Conservation (phyloP, 1,140 invertebrate genomes). For the Aleiodes sp. region DNA sequence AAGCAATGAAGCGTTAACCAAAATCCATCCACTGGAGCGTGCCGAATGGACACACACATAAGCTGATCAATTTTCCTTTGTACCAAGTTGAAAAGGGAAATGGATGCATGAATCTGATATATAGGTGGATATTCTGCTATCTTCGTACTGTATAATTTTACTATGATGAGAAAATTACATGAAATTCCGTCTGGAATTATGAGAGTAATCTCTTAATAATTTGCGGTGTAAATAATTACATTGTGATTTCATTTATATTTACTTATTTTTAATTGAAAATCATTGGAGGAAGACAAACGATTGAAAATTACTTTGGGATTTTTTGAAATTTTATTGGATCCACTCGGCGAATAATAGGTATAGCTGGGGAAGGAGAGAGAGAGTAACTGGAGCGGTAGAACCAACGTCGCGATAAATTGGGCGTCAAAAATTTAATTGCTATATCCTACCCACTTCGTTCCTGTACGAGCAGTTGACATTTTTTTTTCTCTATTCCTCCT, state of each 20-base stretch:
- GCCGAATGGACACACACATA: background rate
- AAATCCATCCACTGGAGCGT: background rate
- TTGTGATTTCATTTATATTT: too few species aligned
- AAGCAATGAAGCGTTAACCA: background rate
- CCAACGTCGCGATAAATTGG: slow-evolving; percentile 40
- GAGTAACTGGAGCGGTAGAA: background rate
- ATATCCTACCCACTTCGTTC: slow-evolving; percentile 38
- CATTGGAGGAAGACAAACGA: background rate
- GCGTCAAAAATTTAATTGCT: slow-evolving; percentile 46
- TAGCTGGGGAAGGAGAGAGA: background rate
- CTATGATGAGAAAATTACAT: too few species aligned
- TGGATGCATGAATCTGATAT: slow-evolving; percentile 1
- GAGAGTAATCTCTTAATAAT: too few species aligned
- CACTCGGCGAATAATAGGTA: background rate
- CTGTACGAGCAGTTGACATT: background rate
- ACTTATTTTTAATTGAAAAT: background rate
- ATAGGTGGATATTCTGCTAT: background rate
- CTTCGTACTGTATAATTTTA: background rate
- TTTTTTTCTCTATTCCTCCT: background rate
- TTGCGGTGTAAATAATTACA: too few species aligned
- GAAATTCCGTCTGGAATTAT: too few species aligned
- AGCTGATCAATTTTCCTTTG: background rate
- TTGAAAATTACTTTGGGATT: slow-evolving; percentile 33
- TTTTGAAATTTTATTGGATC: slow-evolving; percentile 29
- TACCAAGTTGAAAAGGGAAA: background rate